phyloP scores from a whole-genome alignment of 2,113 vertebrate species.

The Dipodomys spectabilis region DNA sequence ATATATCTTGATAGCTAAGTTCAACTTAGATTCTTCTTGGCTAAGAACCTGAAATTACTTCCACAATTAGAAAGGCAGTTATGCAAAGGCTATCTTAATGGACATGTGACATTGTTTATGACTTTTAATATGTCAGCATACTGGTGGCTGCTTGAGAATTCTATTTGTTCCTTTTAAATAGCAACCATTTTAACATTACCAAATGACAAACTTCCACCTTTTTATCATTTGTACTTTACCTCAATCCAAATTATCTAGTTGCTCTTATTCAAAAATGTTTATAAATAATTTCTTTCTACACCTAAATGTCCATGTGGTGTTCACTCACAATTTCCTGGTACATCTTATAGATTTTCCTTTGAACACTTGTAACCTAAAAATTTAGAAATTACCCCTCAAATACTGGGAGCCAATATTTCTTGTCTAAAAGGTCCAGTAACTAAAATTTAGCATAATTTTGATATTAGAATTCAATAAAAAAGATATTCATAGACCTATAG shows the following conservation, averaged over 20 bases:
- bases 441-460: slow-evolving; percentile 35
- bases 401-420: background rate
- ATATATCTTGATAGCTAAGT: slow-evolving; percentile 58
- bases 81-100: background rate
- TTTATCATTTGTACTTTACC: slow-evolving; percentile 12
- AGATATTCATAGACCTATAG: background rate
- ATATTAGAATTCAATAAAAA: slow-evolving; percentile 35
- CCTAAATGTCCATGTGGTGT: background rate
- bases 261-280: background rate
- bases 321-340: background rate
- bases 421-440: background rate
- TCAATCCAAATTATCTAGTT: background rate
- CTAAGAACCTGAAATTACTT: slow-evolving; percentile 57
- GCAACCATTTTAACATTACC: slow-evolving; percentile 8
- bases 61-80: background rate
- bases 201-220: slow-evolving; percentile 23
- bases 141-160: slow-evolving; percentile 5
- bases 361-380: background rate
- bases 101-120: background rate
- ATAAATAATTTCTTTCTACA: background rate
- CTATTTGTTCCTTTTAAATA: background rate
- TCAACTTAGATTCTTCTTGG: slow-evolving; percentile 8
- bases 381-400: slow-evolving; percentile 43
- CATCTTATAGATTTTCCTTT: background rate
- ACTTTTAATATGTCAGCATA: background rate